Conservation (phyloP, 1,140 invertebrate species). For the Drosophila pruinosa region DNA sequence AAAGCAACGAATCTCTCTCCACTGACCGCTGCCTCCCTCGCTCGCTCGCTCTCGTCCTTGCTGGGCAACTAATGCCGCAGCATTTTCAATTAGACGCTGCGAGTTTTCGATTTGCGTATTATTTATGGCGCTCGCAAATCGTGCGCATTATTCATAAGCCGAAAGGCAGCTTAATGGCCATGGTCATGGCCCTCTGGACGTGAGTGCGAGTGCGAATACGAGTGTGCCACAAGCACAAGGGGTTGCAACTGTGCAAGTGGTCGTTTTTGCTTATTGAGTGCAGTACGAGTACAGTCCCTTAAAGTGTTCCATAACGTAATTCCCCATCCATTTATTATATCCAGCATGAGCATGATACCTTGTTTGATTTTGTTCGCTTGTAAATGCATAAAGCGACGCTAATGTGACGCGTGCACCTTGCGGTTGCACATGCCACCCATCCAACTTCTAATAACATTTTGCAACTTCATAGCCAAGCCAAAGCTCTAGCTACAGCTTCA, state of each 20-base stretch:
- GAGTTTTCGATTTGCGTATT: conserved; percentile 80
- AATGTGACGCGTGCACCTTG: conserved; percentile 54
- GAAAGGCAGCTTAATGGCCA: conserved; percentile 63
- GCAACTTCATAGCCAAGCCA: conserved; percentile 19
- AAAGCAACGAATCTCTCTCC: conserved; percentile 32
- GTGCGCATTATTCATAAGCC: conserved; percentile 79
- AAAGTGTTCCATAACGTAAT: neutral
- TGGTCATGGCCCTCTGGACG: neutral
- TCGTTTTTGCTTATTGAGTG: conserved; percentile 27
- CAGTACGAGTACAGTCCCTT: conserved; percentile 18
- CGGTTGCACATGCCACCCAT: conserved; percentile 51
- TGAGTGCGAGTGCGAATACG: neutral
- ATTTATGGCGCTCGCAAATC: conserved; percentile 77
- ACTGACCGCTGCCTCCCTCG: conserved; percentile 30
- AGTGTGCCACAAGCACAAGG: neutral
- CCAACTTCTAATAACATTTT: conserved; percentile 20
- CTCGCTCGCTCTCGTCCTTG: neutral
- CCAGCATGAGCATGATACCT: neutral
- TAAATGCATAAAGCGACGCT: conserved; percentile 32
- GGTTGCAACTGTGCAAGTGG: conserved; percentile 16
- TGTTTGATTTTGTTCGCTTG: neutral
- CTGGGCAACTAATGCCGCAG: conserved; percentile 40
- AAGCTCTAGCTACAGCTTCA: no score
- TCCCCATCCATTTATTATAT: neutral
- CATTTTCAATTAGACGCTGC: conserved; percentile 78